Evolutionary conservation across 1,140 invertebrate species (phyloP), one percentile per base, ranked within the genome.

Genomic region (Cydia splendana): DNA sequence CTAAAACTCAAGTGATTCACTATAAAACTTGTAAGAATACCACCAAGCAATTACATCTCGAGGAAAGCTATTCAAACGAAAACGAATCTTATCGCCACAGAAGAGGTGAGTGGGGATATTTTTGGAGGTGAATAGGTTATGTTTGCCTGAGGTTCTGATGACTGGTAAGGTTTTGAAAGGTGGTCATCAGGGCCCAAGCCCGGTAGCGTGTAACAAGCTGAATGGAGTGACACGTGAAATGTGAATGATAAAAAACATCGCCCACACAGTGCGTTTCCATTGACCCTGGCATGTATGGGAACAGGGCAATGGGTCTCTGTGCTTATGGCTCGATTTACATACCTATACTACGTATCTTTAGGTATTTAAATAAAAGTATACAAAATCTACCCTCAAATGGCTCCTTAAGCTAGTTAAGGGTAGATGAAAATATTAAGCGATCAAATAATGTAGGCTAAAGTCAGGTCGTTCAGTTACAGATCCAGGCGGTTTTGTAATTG

Each of bases 151-250:
- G 18, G 67, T 71, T 71, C 67, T 71, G 30, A 71, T 69, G 67
- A 71, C 30, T 71, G 15, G 67, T 38, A 71, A 34, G 28, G 65
- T 38, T 71, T 38, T 38, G 67, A 71, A 71, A 71, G 67, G 65
- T 69, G 30, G 67, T 42, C 67, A 71, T 42, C 67, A 62, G 20
- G 20, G 4, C 30, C 65, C 5, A 71, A 71, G 67, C 30, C 67
- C 67, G 34, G 67, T 71, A 71, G 67, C 67, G 67, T 42, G 67
- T 71, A 71, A 71, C 67, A 71, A 71, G 67, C 67, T 71, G 30
- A 71, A 71, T 71, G 67, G 67, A 71, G 67, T 71, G 67, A 71
- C 67, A 71, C 67, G 57, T 71, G 28, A 57, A 75, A 75, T 75
- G 48, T 75, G 48, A 57, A 75, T 75, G 45, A 57, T 53, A 53